Conservation (phyloP, 2,797 vertebrate species). For the Coilia nasus region DNA sequence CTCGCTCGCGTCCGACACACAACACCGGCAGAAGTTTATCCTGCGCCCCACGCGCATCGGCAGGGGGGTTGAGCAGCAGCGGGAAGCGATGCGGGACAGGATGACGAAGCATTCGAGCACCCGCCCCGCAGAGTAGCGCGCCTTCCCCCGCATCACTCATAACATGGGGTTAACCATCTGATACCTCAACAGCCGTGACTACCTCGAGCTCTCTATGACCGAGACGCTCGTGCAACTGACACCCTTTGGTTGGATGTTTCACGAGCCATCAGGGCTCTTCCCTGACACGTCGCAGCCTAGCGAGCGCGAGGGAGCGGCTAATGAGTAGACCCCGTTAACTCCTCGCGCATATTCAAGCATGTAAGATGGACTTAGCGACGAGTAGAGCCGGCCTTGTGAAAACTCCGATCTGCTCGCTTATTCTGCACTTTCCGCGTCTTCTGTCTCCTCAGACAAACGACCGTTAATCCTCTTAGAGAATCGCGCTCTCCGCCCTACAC, state of each 20-base stretch:
- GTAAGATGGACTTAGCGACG: not conserved
- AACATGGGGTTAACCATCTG: not conserved
- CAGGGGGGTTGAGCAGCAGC: not conserved
- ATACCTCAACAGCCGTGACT: not conserved
- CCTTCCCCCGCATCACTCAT: not conserved
- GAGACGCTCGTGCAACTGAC: not conserved
- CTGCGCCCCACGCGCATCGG: no score
- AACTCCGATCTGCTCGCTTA: not conserved
- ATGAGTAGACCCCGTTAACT: not conserved
- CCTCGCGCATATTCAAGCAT: not conserved
- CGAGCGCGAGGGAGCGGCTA: slow-evolving; percentile 9
- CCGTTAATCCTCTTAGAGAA: slow-evolving; percentile 77
- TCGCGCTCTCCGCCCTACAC: slow-evolving; percentile 70
- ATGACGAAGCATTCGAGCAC: not conserved
- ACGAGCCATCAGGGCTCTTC: not conserved
- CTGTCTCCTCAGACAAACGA: not conserved
- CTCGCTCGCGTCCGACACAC: no score
- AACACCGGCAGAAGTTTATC: not conserved
- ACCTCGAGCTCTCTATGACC: not conserved
- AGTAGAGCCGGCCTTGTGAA: not conserved
- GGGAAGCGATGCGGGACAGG: not conserved
- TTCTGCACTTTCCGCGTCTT: not conserved
- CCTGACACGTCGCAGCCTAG: slow-evolving; percentile 7
- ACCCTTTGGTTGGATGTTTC: not conserved
- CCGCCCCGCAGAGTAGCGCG: not conserved